Percentiles rank a stretch among this genome's conserved stretches.
phyloP scores from a whole-genome alignment of 2,113 vertebrate species.

The Meles meles region DNA sequence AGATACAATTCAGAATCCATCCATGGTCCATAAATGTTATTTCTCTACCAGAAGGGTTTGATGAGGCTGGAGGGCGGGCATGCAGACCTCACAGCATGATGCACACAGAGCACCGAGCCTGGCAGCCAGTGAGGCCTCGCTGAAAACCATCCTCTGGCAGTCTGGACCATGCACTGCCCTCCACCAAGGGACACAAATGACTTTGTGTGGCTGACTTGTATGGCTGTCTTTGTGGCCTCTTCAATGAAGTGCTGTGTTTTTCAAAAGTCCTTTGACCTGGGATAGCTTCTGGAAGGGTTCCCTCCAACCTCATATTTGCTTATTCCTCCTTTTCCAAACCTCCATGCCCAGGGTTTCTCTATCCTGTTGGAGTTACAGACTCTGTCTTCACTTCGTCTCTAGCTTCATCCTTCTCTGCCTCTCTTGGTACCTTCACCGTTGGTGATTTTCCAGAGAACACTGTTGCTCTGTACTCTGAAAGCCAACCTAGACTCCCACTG shows the following conservation, averaged over 20 bases:
- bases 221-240: neutral
- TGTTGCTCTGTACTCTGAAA: neutral
- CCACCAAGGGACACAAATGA: neutral
- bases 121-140: neutral
- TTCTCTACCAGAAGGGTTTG: neutral
- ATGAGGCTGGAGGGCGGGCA: neutral
- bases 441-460: neutral
- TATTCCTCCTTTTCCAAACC: neutral
- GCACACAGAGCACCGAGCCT: neutral
- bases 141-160: neutral
- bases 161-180: neutral
- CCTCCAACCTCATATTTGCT: neutral
- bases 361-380: neutral
- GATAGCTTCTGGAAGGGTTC: neutral
- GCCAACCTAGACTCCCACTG: neutral
- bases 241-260: neutral
- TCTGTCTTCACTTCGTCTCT: neutral
- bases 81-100: neutral
- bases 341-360: neutral
- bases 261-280: neutral
- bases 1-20: neutral
- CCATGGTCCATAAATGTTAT: neutral
- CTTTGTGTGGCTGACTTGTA: neutral
- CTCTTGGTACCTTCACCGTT: neutral
- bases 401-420: neutral